These are phyloP conservation scores for Tetramorium parvispinum DNA, from an alignment of 1,140 invertebrate genomes.

Conservation along the genomic window DNA sequence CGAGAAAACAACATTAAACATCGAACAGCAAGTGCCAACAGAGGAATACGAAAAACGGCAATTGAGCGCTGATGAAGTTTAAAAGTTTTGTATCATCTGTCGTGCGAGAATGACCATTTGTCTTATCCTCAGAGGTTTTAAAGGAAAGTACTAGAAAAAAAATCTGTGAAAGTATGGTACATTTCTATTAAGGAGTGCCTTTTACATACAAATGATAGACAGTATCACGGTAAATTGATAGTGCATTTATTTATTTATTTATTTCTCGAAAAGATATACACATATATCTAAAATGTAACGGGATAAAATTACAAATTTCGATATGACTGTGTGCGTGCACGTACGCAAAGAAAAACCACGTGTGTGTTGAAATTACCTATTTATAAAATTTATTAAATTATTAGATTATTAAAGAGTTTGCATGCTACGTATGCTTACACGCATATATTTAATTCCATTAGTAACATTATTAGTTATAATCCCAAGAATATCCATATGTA, in stretches of 20 bases:
- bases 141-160: not conserved
- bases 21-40: not conserved
- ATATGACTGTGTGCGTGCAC: not conserved
- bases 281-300: not conserved
- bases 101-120: not conserved
- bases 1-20: not conserved
- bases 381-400: not conserved
- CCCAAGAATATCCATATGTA: not conserved
- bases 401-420: not conserved
- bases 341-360: not conserved
- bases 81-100: not conserved
- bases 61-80: constrained; percentile 78
- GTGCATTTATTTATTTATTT: not conserved
- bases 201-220: not conserved
- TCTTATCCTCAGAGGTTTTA: not conserved
- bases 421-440: not conserved
- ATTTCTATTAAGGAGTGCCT: not conserved
- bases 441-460: not conserved
- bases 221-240: not conserved
- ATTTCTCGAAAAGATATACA: not conserved
- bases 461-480: not conserved
- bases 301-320: not conserved
- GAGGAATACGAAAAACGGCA: constrained; percentile 43
- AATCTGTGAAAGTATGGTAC: not conserved
- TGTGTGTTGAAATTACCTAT: not conserved